phyloP scores from a whole-genome alignment of 35 echinoderm and acorn worm species.

The Patiria miniata region DNA sequence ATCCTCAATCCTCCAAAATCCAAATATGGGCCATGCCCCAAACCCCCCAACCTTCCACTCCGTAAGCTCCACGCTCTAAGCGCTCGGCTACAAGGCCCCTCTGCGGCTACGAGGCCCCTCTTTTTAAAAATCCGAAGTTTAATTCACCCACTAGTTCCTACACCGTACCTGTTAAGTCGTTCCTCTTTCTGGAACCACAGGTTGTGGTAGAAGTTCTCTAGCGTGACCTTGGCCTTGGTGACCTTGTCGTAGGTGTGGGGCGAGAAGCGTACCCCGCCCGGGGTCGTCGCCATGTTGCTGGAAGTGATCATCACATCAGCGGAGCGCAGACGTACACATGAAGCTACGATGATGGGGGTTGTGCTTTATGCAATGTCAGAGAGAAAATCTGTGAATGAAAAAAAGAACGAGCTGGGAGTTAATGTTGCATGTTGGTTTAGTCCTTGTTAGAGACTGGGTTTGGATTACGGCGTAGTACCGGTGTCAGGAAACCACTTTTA shows the following conservation, averaged over 20 bases:
- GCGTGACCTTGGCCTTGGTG: constrained; percentile 85
- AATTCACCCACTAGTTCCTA: neutral
- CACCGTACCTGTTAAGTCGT: constrained; percentile 64
- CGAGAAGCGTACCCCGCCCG: constrained; percentile 5
- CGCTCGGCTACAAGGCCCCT: too few species aligned
- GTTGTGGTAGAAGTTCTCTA: constrained; percentile 88
- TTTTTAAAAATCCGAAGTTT: too few species aligned
- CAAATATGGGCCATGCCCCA: too few species aligned
- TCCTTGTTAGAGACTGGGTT: neutral
- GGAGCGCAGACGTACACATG: too few species aligned
- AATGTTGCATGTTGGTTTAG: neutral
- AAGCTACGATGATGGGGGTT: neutral
- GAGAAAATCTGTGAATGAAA: neutral
- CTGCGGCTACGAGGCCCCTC: too few species aligned
- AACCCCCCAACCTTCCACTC: too few species aligned
- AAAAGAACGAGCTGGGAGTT: neutral
- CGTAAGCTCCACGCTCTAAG: too few species aligned
- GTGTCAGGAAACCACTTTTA: too few species aligned
- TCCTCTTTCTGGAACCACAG: constrained; percentile 82
- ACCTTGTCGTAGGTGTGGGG: constrained; percentile 81
- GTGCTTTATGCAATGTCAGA: neutral
- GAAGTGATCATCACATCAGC: neutral
- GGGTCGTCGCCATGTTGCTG: neutral
- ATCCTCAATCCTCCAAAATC: too few species aligned
- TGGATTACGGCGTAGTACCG: neutral